Conservation (phyloP, 2,797 vertebrate genomes). For the Hylomyscus alleni region DNA sequence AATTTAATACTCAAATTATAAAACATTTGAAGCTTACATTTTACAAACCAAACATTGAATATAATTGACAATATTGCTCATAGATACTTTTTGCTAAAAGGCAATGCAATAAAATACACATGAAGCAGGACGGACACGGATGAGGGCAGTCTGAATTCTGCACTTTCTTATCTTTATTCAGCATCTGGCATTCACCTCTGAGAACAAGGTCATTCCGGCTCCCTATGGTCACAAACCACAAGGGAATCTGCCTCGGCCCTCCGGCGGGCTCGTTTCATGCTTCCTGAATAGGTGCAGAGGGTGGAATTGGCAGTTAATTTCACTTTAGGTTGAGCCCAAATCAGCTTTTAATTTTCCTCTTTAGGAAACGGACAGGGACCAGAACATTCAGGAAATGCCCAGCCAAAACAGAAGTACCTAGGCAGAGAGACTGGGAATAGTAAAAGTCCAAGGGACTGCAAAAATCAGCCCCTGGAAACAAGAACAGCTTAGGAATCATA, state of each 20-base stretch:
- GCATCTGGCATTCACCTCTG: neutral
- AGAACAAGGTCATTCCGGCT: neutral
- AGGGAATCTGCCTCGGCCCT: rapidly evolving
- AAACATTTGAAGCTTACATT: conserved; percentile 8
- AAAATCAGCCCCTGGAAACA: neutral
- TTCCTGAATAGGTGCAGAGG: neutral
- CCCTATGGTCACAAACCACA: neutral
- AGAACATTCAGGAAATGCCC: neutral
- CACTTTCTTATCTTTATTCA: neutral
- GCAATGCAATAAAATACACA: neutral
- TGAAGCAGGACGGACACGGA: neutral
- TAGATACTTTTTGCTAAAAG: neutral
- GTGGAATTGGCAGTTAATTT: neutral
- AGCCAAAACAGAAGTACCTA: neutral
- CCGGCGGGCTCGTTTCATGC: rapidly evolving
- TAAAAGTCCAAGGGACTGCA: too few species aligned
- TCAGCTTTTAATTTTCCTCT: conserved; percentile 51
- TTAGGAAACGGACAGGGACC: neutral
- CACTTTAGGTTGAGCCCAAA: neutral
- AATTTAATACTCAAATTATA: neutral
- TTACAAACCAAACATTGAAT: conserved; percentile 26
- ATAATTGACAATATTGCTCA: neutral
- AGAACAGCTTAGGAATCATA: neutral
- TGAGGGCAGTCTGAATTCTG: neutral
- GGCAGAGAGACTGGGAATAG: neutral